Evolutionary conservation across 2,113 vertebrate species (phyloP).

Genomic region (Chamaea fasciata): DNA sequence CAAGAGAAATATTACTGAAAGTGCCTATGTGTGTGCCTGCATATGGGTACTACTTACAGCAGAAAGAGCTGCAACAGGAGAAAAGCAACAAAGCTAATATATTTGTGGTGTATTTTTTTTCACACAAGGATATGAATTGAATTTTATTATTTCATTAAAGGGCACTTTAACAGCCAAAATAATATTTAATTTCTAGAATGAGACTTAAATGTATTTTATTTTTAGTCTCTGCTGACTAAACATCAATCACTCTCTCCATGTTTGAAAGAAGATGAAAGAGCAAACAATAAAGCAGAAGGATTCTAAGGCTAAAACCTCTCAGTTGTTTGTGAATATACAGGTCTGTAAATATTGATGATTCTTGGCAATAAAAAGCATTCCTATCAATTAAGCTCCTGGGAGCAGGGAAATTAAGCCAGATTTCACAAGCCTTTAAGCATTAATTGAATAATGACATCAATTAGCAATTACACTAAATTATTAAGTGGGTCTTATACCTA

Average conservation of each 20-base stretch:
- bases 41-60: not conserved
- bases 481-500: not conserved
- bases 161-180: not conserved
- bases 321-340: slow-evolving; percentile 12
- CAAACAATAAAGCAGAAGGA: not conserved
- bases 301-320: not conserved
- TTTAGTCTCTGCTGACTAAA: not conserved
- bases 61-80: not conserved
- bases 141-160: not conserved
- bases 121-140: not conserved
- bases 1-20: not conserved
- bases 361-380: slow-evolving; percentile 27
- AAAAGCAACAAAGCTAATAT: not conserved
- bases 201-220: not conserved
- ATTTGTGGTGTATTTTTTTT: not conserved
- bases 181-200: slow-evolving; percentile 1
- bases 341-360: slow-evolving; percentile 30
- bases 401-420: slow-evolving; percentile 31
- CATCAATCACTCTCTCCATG: not conserved
- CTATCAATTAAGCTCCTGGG: not conserved
- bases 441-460: slow-evolving; percentile 52
- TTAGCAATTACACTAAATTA: slow-evolving; percentile 44
- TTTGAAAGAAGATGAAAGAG: slow-evolving; percentile 1
- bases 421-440: slow-evolving; percentile 25
- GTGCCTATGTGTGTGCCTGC: not conserved